Base-by-base conservation (phyloP, 2,797 vertebrate species). In the Enteromius fasciolatus region DNA sequence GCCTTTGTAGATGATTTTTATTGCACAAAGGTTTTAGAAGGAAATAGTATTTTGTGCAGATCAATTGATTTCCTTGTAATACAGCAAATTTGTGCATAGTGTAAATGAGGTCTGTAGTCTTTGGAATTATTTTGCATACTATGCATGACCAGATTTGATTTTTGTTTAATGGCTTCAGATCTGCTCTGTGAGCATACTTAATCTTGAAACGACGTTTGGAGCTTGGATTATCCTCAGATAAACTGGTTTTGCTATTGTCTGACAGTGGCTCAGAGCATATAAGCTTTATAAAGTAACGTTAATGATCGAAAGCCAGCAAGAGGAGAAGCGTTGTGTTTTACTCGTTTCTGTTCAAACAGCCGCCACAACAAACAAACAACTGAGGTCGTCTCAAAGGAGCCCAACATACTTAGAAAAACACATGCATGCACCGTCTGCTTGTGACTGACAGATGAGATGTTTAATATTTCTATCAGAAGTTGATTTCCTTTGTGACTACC, bases 391-490 rank as follows among this genome's bases (percentile, higher is more conserved):
- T 73, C 66, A 68, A 81, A 86, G 83, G 69, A 77, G 61, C 44
- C 75, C 68, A 59, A 54, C 57, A 81, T 83, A 70, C 23, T 80
- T 76, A 50, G 44, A 80, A 73, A 85, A 64, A 39, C 75, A 64
- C 41, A 81, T 69, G 50, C 44, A 52, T 54, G 41, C 61, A 57
- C 39, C 54, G 66, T 81, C 83, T 84, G 82, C 67, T 59, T 72
- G 36, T 80, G 83, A 74, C 39, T 87, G 81, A 83, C 82, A 82
- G 86, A 83, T 81, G 84, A 84, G 83, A 70, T 88, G 87, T 64
- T 88, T 83, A 89, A 88, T 88, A 89, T 88, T 89, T 88, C 83
- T 81, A 83, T 89, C 88, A 85, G 86, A 89, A 85, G 83, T 83
- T 73, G 81, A 73, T 75, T 78, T 72, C 81, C 80, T 85, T 85